Evolutionary conservation across 2,888 invertebrate species (phyloP).

Genomic region (Margaritifera margaritifera): DNA sequence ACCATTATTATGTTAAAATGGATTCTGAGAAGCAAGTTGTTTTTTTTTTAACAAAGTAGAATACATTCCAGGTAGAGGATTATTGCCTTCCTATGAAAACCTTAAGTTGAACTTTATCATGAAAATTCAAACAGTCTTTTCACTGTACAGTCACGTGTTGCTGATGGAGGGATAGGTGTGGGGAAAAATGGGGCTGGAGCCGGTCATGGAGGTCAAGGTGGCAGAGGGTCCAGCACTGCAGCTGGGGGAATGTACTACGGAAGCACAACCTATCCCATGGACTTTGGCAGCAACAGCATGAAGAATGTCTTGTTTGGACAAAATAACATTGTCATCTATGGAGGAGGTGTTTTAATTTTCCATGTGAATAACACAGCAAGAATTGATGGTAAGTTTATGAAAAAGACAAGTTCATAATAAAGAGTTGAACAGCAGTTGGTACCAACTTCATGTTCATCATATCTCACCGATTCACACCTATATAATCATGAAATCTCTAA

Average conservation of each 20-base stretch:
- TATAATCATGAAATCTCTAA: no score
- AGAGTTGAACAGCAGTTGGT: no score
- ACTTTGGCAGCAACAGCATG: slow-evolving; percentile 46
- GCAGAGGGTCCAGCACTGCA: slow-evolving; percentile 17
- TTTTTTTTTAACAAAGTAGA: no score
- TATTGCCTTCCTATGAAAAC: background rate
- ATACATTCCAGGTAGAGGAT: no score
- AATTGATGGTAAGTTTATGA: slow-evolving; percentile 44
- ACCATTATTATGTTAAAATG: no score
- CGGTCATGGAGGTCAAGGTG: slow-evolving; percentile 58
- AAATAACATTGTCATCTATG: slow-evolving; percentile 14
- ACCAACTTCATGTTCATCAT: no score
- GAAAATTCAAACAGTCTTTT: background rate
- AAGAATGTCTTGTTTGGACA: slow-evolving; percentile 11
- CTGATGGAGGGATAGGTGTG: slow-evolving; percentile 35
- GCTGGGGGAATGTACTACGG: slow-evolving; percentile 48
- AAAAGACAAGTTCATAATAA: no score
- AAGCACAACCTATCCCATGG: slow-evolving; percentile 30
- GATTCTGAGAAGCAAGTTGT: no score
- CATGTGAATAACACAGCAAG: slow-evolving; percentile 24
- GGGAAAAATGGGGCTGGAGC: slow-evolving; percentile 51
- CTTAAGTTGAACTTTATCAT: background rate
- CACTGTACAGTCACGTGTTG: slow-evolving; percentile 27
- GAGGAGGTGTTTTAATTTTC: slow-evolving; percentile 52
- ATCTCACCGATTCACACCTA: no score